Evolutionary conservation across 2,113 vertebrate genomes (phyloP).

Genomic region (Pterocles burchelli): DNA sequence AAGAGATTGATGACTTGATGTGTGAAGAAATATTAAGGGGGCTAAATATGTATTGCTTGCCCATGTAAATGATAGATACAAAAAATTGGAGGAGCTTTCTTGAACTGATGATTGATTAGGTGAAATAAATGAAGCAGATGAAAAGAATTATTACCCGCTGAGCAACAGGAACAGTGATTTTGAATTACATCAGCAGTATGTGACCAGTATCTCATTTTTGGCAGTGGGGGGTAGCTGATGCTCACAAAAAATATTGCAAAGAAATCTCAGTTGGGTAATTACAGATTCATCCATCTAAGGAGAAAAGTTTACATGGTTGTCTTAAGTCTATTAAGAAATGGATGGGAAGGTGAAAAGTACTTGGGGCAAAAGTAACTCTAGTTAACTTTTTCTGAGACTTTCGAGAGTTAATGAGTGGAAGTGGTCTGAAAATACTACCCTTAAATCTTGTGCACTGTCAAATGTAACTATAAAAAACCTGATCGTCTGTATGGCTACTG

Average conservation of each 20-base stretch:
- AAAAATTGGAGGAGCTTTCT: neutral
- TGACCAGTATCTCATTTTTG: neutral
- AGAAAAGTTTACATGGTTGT: neutral
- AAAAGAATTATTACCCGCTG: slow-evolving; percentile 3
- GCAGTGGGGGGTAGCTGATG: neutral
- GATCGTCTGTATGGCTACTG: neutral
- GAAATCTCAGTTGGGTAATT: neutral
- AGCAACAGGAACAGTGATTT: neutral
- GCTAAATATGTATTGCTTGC: neutral
- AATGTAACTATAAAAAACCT: neutral
- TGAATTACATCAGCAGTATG: neutral
- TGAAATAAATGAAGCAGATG: neutral
- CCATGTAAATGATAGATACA: neutral
- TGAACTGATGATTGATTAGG: slow-evolving; percentile 1
- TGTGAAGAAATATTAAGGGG: neutral
- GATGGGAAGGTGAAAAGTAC: neutral
- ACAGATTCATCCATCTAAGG: neutral
- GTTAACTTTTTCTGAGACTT: neutral
- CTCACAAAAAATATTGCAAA: neutral
- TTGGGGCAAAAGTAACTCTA: neutral
- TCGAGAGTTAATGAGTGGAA: neutral
- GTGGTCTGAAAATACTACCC: neutral
- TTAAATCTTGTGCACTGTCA: neutral
- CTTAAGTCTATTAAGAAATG: neutral
- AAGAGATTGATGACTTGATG: slow-evolving; percentile 6